Evolutionary conservation across 23 tunicate species (phyloP), one percentile per base, ranked within the genome.

Genomic region (Diplosoma virens): DNA sequence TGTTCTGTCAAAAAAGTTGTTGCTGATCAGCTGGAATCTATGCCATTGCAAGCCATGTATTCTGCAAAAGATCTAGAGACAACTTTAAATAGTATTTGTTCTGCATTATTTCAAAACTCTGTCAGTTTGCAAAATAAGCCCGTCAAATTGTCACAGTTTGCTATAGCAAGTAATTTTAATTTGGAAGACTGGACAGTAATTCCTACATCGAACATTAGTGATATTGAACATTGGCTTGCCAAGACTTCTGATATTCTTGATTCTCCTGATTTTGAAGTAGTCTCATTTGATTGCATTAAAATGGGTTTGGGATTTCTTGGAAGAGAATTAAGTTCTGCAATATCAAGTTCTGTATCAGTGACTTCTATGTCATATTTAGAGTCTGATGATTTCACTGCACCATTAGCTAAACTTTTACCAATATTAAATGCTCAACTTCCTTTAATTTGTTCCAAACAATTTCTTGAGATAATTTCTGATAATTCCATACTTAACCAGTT

Each of bases 361-460:
- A 24, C 59, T 20, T 30, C 28, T 23, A 20, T 18, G 6, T 30
- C 9, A 9, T 17, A 18, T 5, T 32, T 25, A 3, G 54, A 47
- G 2, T 3, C 52, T 17, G 31, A 45, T n/a, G 61, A 59, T 24
- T 4, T 25, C n/a, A 69, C 77, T 24, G 34, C 85, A 7, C 84
- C 96, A 22, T 75, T 89, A 4, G 96, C 96, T 23, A 89, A 89
- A 65, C 33, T 68, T 0, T 37, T 89, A 64, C 96, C 96, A 18
- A 30, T 89, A 20, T 30, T 89, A 29, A 87, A 87, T 30, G 23
- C 87, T 4, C 75, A 81, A 52, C 27, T 76, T 7, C n/a, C 56
- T 28, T 47, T 36, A 0, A 59, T 87, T n/a, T 81, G 76, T 41
- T 67, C 86, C 16, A 35, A 31, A 25, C 33, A 24, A 20, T 81